Evolutionary conservation across 2,888 invertebrate genomes (phyloP).

Genomic region (Cataglyphis altisquamis): DNA sequence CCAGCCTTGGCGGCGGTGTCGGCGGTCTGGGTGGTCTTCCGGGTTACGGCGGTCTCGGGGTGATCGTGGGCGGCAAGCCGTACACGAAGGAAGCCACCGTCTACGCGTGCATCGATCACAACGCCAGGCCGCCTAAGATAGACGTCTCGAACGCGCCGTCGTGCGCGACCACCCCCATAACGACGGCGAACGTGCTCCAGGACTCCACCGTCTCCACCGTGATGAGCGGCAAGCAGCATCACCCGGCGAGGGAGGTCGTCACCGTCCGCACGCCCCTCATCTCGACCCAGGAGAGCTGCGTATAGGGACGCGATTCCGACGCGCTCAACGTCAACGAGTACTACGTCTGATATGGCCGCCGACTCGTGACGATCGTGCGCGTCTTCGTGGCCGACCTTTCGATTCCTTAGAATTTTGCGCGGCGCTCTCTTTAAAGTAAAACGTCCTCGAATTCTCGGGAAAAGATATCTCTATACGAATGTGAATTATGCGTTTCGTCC

Average conservation of each 20-base stretch:
- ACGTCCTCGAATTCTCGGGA: slow-evolving; percentile 32
- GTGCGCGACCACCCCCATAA: slow-evolving; percentile 66
- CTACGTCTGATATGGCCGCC: slow-evolving; percentile 82
- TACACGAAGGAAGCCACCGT: slow-evolving; percentile 90
- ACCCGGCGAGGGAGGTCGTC: slow-evolving; percentile 84
- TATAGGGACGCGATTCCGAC: slow-evolving; percentile 85
- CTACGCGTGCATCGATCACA: slow-evolving; percentile 92
- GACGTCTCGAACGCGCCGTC: slow-evolving; percentile 73
- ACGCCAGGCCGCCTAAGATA: slow-evolving; percentile 86
- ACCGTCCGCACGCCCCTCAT: slow-evolving; percentile 85
- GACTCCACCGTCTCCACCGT: slow-evolving; percentile 68
- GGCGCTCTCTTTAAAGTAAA: neutral
- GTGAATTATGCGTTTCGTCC: slow-evolving; percentile 20
- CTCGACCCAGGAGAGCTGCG: slow-evolving; percentile 85
- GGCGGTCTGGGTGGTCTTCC: slow-evolving; percentile 80
- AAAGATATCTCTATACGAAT: slow-evolving; percentile 25
- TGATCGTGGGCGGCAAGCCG: slow-evolving; percentile 86
- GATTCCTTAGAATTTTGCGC: slow-evolving; percentile 14
- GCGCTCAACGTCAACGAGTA: slow-evolving; percentile 86
- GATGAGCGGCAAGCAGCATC: slow-evolving; percentile 77
- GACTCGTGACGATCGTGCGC: slow-evolving; percentile 61
- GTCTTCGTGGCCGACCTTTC: slow-evolving; percentile 51
- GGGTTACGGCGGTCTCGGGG: slow-evolving; percentile 78
- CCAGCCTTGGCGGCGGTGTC: slow-evolving; percentile 79
- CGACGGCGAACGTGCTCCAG: slow-evolving; percentile 72